These are phyloP conservation scores for Caenorhabditis uteleia DNA, from an alignment of 2,888 invertebrate genomes.

Conservation along the genomic window DNA sequence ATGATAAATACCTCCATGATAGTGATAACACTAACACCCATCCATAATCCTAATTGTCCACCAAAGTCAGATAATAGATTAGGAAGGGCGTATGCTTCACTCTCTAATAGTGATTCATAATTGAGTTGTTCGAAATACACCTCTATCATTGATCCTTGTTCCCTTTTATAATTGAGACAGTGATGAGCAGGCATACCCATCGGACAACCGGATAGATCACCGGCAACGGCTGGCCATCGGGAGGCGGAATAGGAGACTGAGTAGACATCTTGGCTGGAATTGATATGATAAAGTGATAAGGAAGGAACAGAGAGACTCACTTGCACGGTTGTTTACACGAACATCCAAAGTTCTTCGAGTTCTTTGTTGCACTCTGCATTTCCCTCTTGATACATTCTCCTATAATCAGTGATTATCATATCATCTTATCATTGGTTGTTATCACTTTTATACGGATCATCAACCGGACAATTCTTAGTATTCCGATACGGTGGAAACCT, in stretches of 20 bases:
- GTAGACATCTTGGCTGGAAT: conserved; percentile 62
- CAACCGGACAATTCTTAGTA: conserved; percentile 61
- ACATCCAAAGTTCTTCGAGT: conserved; percentile 50
- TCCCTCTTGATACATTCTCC: conserved; percentile 62
- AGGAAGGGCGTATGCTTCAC: conserved; percentile 64
- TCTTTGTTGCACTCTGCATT: conserved; percentile 51
- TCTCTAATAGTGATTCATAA: conserved; percentile 63
- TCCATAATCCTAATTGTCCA: conserved; percentile 65
- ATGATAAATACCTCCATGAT: conserved; percentile 56
- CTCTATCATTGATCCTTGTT: conserved; percentile 56
- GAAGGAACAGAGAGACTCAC: conserved; percentile 24
- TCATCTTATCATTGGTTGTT: background rate
- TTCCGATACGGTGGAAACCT: conserved; percentile 59
- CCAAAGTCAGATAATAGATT: conserved; percentile 67
- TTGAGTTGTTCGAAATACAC: conserved; percentile 67
- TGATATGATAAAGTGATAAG: background rate
- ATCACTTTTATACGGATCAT: conserved; percentile 55
- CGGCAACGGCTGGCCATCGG: conserved; percentile 59
- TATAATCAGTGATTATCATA: conserved; percentile 23
- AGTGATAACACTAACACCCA: conserved; percentile 63
- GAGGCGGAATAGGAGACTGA: conserved; percentile 61
- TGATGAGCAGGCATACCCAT: conserved; percentile 51
- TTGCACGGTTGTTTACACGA: conserved; percentile 65
- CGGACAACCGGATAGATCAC: conserved; percentile 56
- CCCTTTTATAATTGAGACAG: conserved; percentile 60